Conservation (phyloP, 1,140 invertebrate genomes). For the Ips nitidus region DNA sequence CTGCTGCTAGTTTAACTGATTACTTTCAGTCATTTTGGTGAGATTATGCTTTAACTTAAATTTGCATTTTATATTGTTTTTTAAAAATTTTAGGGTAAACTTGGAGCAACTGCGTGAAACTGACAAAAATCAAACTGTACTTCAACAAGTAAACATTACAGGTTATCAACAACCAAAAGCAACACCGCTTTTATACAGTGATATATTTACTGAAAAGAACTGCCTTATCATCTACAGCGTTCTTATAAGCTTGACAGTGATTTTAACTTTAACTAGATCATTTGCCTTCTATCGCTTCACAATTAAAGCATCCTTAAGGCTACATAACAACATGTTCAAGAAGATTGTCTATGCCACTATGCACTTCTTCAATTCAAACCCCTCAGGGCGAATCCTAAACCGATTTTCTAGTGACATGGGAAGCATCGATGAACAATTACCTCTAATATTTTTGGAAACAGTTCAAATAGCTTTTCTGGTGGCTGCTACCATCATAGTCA, state of each 20-base stretch:
- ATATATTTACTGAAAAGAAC: neutral
- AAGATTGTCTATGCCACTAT: constrained; percentile 79
- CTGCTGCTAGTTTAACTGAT: constrained; percentile 64
- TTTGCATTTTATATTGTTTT: too few relatives aligned
- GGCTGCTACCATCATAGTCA: constrained; percentile 21
- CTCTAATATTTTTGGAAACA: constrained; percentile 55
- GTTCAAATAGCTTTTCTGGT: constrained; percentile 44
- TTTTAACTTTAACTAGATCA: constrained; percentile 63
- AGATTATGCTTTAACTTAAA: constrained; percentile 34
- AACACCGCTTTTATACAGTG: neutral
- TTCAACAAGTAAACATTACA: neutral
- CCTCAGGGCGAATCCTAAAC: constrained; percentile 74
- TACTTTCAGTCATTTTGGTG: constrained; percentile 69
- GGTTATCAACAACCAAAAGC: neutral
- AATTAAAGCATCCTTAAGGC: constrained; percentile 60
- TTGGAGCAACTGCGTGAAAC: neutral
- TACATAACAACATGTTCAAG: constrained; percentile 85
- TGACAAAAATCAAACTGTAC: constrained; percentile 10
- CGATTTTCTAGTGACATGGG: constrained; percentile 76
- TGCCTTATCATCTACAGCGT: constrained; percentile 77
- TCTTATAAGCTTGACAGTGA: constrained; percentile 77
- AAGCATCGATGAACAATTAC: constrained; percentile 80
- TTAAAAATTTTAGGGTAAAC: neutral
- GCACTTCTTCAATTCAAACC: constrained; percentile 87
- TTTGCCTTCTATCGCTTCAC: constrained; percentile 72